These are phyloP conservation scores for Oryzias javanicus DNA, from an alignment of 2,113 vertebrate species.

Conservation along the genomic window DNA sequence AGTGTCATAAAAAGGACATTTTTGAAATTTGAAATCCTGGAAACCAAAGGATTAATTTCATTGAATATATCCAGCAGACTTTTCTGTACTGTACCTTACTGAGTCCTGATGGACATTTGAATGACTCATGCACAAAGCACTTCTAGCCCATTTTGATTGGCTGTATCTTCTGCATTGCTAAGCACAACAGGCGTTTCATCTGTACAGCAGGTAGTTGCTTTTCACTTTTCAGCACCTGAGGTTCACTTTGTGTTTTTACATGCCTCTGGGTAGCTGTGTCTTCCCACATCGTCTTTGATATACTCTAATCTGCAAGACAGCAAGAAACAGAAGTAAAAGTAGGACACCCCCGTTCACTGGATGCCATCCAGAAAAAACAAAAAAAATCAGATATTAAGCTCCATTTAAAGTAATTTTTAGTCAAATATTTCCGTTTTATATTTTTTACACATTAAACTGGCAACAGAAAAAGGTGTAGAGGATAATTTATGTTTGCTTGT, in stretches of 20 bases:
- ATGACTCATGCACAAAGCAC: too few species aligned
- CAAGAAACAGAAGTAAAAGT: slow-evolving; percentile 29
- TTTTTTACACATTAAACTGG: too few species aligned
- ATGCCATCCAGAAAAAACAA: slow-evolving; percentile 25
- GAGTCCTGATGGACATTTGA: too few species aligned
- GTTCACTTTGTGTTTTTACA: slow-evolving; percentile 31
- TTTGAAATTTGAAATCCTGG: too few species aligned
- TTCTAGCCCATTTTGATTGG: too few species aligned
- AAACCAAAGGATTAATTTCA: too few species aligned
- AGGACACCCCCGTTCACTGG: slow-evolving; percentile 23
- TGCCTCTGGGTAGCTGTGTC: slow-evolving; percentile 40
- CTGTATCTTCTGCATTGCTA: not conserved
- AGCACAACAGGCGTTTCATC: slow-evolving; percentile 1
- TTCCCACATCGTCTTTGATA: slow-evolving; percentile 29
- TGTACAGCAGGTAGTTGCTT: slow-evolving; percentile 24
- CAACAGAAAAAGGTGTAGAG: too few species aligned
- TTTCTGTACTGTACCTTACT: too few species aligned
- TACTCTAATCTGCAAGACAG: slow-evolving; percentile 18
- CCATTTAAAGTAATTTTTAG: slow-evolving; percentile 22
- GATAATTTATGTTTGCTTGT: too few species aligned
- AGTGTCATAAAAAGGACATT: too few species aligned
- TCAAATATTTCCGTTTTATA: not conserved
- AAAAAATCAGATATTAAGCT: slow-evolving; percentile 23
- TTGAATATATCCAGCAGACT: too few species aligned
- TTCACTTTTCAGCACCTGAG: slow-evolving; percentile 15